Base-by-base conservation (phyloP, 2,797 vertebrate genomes). In the Schizothorax lantsangensis region DNA sequence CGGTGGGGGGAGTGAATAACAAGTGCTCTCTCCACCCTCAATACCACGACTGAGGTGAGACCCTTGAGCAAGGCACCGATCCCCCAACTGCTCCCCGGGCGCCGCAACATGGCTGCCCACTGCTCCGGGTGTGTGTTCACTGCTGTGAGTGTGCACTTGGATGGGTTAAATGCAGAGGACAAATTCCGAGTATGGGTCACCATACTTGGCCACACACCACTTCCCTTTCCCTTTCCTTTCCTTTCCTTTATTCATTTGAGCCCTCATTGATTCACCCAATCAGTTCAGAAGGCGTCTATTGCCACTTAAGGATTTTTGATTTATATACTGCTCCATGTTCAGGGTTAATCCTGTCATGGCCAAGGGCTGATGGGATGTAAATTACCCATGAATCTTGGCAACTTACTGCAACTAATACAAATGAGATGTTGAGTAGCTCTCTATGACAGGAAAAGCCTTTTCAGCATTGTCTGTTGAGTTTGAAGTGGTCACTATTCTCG, bases 351-450 rank as follows among this genome's bases (percentile, higher is more conserved):
- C 80, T 15, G 54, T 64, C 26, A 71, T 64, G 74, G 21, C 26
- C 40, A 83, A 84, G 57, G 6, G 15, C 49, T 74, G 45, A 88
- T 74, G 57, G 74, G 45, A 79, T 86, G 69, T 26, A 83, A 83
- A 86, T 86, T 80, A 83, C 79, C 57, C 45, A 79, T 57, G n/a
- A 64, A 54, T 85, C 30, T 38, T 40, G 17, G 62, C 59, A 77
- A 72, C 1, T 59, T 69, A 66, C 69, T 57, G 57, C 47, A 40
- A 19, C 59, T 40, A 69, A 62, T 49, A 59, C 15, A 71, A 88
- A 79, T 85, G 21, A 85, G 79, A 74, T 75, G 57, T 40, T 47
- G 10, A 54, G 40, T n/a, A 77, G 40, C 45, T 49, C 78, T 84
- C 40, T 49, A 26, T 62, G 43, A 26, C 6, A 11, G 21, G 40